Percentiles rank a stretch among this genome's conserved stretches.
Evolutionary conservation across 2,888 invertebrate genomes (phyloP).

Genomic region (Hedychridium roseum): DNA sequence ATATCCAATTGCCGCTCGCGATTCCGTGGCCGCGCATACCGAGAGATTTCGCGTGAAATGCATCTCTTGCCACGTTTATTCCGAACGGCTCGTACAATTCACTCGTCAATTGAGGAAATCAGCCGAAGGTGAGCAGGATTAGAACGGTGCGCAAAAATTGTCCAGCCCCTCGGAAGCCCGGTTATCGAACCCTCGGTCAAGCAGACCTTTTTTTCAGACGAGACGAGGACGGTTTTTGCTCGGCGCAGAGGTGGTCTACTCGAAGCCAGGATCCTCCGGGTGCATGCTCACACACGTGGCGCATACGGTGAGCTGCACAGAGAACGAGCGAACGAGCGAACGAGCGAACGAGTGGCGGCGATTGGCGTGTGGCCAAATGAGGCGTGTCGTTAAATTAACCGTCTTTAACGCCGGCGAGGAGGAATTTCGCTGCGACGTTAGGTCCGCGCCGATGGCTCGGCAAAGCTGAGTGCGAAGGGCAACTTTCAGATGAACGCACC

Average conservation of each 20-base stretch:
- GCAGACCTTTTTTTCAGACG: neutral
- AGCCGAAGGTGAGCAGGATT: too few relatives aligned
- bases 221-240: constrained; percentile 10
- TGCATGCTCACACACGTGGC: constrained; percentile 2
- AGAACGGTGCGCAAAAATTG: neutral
- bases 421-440: constrained; percentile 37
- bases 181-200: neutral
- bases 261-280: constrained; percentile 7
- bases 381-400: constrained; percentile 48
- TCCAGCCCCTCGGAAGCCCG: neutral
- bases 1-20: neutral
- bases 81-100: too few relatives aligned
- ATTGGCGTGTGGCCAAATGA: constrained; percentile 33
- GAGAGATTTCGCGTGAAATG: neutral
- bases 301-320: constrained; percentile 1
- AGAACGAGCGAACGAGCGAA: neutral
- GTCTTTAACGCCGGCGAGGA: constrained; percentile 46
- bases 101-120: too few relatives aligned
- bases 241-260: constrained; percentile 2
- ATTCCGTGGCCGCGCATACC: neutral
- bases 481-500: constrained; percentile 36
- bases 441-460: constrained; percentile 34
- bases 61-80: too few relatives aligned
- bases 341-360: constrained; percentile 1
- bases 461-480: constrained; percentile 42